Percentiles rank a stretch among this genome's conserved stretches.
These are phyloP conservation scores for Calameuta pallipes DNA, from an alignment of 2,888 invertebrate species.

Conservation along the genomic window DNA sequence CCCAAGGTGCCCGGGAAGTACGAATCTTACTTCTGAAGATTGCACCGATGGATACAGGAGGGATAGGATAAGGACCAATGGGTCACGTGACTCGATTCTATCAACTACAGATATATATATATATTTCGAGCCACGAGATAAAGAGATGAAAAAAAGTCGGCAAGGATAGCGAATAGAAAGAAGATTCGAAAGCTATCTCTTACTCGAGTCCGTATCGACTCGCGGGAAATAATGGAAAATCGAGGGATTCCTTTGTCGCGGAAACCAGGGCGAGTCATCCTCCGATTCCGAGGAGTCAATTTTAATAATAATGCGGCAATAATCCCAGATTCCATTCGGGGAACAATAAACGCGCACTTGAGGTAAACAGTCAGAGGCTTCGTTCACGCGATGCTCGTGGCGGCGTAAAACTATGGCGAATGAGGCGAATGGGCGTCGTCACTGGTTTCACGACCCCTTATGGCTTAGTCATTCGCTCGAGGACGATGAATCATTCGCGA, in stretches of 20 bases:
- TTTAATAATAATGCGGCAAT: background rate
- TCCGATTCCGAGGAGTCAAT: background rate
- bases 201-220: background rate
- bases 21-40: conserved; percentile 30
- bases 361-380: background rate
- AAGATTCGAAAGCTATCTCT: background rate
- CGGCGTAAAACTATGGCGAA: background rate
- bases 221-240: background rate
- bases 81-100: background rate
- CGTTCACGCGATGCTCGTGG: background rate
- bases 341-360: background rate
- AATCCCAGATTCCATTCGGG: background rate
- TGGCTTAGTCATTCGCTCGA: background rate
- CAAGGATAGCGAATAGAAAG: background rate
- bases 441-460: background rate
- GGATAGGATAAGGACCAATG: background rate
- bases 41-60: conserved; percentile 19
- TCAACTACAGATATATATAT: background rate
- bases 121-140: too few relatives aligned
- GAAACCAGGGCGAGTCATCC: background rate
- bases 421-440: background rate
- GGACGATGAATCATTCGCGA: background rate
- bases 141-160: background rate
- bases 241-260: background rate
- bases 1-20: conserved; percentile 6